Evolutionary conservation across 92 coral and sea anemone species (phyloP).

Genomic region (Bergia puertoricense): DNA sequence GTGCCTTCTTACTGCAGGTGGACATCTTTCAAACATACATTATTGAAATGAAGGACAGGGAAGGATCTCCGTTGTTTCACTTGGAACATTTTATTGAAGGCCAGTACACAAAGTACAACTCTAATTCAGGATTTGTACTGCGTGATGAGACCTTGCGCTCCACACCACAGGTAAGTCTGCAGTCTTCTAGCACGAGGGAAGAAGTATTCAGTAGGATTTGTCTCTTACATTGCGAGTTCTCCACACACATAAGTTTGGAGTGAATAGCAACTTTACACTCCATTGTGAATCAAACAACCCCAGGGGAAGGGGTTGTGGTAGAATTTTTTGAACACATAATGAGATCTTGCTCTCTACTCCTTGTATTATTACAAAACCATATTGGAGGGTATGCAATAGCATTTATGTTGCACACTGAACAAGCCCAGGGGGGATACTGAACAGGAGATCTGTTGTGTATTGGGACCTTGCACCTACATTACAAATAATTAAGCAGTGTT

Average conservation of each 20-base stretch:
- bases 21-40: constrained; percentile 94
- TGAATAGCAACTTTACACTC: too few relatives aligned
- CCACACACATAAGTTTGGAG: neutral
- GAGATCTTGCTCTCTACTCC: too few relatives aligned
- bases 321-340: too few relatives aligned
- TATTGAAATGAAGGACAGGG: constrained; percentile 87
- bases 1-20: constrained; percentile 59
- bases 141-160: constrained; percentile 90
- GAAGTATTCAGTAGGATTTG: neutral
- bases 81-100: constrained; percentile 97
- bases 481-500: neutral
- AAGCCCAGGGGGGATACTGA: neutral
- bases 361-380: too few relatives aligned
- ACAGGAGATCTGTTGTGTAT: neutral
- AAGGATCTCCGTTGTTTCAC: constrained; percentile 86
- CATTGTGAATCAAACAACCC: too few relatives aligned
- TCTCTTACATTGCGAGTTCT: neutral
- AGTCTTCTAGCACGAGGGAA: too few relatives aligned
- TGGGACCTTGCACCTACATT: neutral
- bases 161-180: constrained; percentile 86
- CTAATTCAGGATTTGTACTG: constrained; percentile 94
- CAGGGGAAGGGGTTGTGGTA: neutral
- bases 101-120: constrained; percentile 95
- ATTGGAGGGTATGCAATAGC: too few relatives aligned
- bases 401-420: neutral